These are phyloP conservation scores for Oeneis ivallda DNA, from an alignment of 2,888 invertebrate species.

Conservation along the genomic window DNA sequence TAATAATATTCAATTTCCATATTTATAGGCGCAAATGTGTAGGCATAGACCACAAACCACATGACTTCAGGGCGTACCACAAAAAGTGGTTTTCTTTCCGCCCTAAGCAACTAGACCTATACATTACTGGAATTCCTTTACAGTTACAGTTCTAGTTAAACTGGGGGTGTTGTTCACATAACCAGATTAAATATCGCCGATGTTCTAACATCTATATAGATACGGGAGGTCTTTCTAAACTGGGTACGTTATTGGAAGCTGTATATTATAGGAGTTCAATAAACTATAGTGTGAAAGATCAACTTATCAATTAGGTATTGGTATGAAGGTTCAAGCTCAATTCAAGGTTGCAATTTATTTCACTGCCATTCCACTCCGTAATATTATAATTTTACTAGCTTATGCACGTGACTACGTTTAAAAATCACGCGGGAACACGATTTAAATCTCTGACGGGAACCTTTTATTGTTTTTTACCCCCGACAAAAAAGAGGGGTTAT, in stretches of 20 bases:
- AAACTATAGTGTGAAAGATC: conserved; percentile 68
- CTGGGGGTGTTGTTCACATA: conserved; percentile 31
- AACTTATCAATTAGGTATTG: conserved; percentile 70
- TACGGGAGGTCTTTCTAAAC: conserved; percentile 29
- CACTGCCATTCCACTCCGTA: too few relatives aligned
- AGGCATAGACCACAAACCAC: conserved; percentile 29
- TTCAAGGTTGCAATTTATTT: background rate
- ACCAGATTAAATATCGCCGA: conserved; percentile 23
- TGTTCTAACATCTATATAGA: conserved; percentile 13
- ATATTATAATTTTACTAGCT: too few relatives aligned
- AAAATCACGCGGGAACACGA: too few relatives aligned
- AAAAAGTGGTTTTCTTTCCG: conserved; percentile 35
- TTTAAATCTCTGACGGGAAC: too few relatives aligned
- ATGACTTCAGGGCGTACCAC: conserved; percentile 5
- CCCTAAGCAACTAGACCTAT: conserved; percentile 16
- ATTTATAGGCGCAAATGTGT: conserved; percentile 18
- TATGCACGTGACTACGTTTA: too few relatives aligned
- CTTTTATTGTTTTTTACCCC: too few relatives aligned
- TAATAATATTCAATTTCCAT: background rate
- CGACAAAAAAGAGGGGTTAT: too few relatives aligned
- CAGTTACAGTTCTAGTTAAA: conserved; percentile 40
- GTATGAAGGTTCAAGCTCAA: conserved; percentile 11
- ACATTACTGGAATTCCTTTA: conserved; percentile 41
- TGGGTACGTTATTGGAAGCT: conserved; percentile 46
- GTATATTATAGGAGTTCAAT: conserved; percentile 61